Conservation (phyloP, 2,113 vertebrate genomes). For the Ariopsis seemanni region DNA sequence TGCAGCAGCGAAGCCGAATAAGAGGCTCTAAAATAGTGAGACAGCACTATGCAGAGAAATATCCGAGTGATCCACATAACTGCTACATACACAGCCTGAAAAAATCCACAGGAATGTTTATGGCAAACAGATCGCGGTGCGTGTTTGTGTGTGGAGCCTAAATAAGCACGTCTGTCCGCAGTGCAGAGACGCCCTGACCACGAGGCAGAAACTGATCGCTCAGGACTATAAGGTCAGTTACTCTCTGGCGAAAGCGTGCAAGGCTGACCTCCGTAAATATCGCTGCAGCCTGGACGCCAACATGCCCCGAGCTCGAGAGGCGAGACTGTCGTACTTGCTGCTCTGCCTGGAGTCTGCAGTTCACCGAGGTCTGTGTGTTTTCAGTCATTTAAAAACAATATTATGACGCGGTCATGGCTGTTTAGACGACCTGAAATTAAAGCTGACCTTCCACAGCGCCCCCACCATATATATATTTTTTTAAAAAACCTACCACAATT, state of each 20-base stretch:
- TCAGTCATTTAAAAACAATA: background rate
- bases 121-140: conserved; percentile 11
- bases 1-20: background rate
- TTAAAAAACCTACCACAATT: no score
- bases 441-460: no score
- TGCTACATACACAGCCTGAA: conserved; percentile 7
- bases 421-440: no score
- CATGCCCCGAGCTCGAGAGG: conserved; percentile 83
- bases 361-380: conserved; percentile 75
- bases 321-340: conserved; percentile 83
- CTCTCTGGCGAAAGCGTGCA: conserved; percentile 86
- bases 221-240: conserved; percentile 92
- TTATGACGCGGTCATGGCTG: no score
- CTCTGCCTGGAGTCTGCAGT: conserved; percentile 89
- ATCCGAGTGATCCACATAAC: background rate
- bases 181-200: conserved; percentile 86
- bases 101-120: conserved; percentile 43
- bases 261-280: conserved; percentile 85
- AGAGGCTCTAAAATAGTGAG: background rate
- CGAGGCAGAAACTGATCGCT: conserved; percentile 86
- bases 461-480: no score
- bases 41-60: background rate
- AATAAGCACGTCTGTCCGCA: conserved; percentile 60
- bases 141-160: conserved; percentile 16
- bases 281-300: conserved; percentile 84